Base-by-base conservation (phyloP, 2,797 vertebrate genomes). In the Acropternis orthonyx region DNA sequence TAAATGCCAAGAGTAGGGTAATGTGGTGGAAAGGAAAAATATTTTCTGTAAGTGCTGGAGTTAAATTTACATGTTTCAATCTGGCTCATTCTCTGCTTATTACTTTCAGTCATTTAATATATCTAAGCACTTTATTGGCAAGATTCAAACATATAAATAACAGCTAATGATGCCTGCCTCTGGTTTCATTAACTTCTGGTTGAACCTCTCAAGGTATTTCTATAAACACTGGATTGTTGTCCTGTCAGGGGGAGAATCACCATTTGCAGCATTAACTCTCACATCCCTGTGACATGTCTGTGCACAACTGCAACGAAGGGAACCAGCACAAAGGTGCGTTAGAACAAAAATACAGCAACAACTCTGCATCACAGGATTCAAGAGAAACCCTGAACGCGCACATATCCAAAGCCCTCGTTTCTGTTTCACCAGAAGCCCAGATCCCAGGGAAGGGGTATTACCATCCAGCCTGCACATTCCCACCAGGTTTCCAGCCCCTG, bases 111-210 rank as follows among this genome's bases (percentile, higher is more conserved):
- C 96, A 97, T 97, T 97, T 89, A 94, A 95, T 95, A 88, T 52
- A 94, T 84, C 61, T 95, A 97, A 97, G 96, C 96, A 86, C 83
- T 95, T 96, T 49, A 97, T 10, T 96, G 97, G 97, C 96, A 98
- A 96, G 96, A 94, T 90, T 92, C 46, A 46, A 93, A 97, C 83
- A 67, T 86, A 95, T 92, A 97, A 98, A 96, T 95, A 98, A 96
- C 68, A 97, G 81, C 96, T 97, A 94, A 96, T 96, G 85, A 93
- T 80, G 94, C 93, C 89, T 97, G 95, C 87, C 94, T 96, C 81
- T 85, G 95, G 72, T 97, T 98, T 97, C 97, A 97, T 97, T 96
- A 97, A 97, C 96, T 98, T 81, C 92, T 97, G 93, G 92, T 79
- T 97, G 96, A 97, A 97, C 95, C 96, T 97, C 72, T 86, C 87